Conservation (phyloP, 37 sponge, comb jelly and placozoan species). For the Mnemiopsis leidyi region DNA sequence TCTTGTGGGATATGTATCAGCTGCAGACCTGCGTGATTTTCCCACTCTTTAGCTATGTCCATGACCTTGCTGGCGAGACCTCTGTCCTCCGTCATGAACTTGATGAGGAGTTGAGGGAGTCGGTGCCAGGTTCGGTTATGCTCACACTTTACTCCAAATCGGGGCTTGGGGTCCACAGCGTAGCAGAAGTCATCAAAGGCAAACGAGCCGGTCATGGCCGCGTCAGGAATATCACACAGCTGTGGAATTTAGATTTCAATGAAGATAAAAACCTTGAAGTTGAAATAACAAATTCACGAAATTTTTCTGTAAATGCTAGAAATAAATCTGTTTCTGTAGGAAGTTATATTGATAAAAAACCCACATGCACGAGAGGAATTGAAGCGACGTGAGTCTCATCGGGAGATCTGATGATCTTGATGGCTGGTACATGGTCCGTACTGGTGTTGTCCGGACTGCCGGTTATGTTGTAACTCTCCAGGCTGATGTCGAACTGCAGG, state of each 20-base stretch:
- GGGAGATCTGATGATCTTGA: slow-evolving; percentile 52
- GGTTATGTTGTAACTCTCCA: slow-evolving; percentile 65
- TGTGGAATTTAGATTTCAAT: too few species aligned
- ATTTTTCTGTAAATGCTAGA: too few species aligned
- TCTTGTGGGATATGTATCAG: background rate
- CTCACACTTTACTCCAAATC: slow-evolving; percentile 2
- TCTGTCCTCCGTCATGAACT: slow-evolving; percentile 47
- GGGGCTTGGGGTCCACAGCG: slow-evolving; percentile 59
- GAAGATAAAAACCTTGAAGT: too few species aligned
- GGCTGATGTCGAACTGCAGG: slow-evolving; percentile 52
- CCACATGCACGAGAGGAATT: slow-evolving; percentile 43
- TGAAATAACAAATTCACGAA: too few species aligned
- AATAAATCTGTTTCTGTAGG: too few species aligned
- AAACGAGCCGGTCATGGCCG: slow-evolving; percentile 59
- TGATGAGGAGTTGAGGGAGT: slow-evolving; percentile 61
- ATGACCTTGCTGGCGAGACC: slow-evolving; percentile 61
- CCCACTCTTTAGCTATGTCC: slow-evolving; percentile 62
- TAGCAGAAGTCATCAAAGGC: slow-evolving; percentile 62
- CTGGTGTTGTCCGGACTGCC: background rate
- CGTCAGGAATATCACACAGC: slow-evolving; percentile 61
- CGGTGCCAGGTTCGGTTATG: slow-evolving; percentile 64
- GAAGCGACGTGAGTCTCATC: slow-evolving; percentile 49
- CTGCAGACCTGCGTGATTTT: slow-evolving; percentile 56
- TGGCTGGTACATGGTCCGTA: slow-evolving; percentile 22
- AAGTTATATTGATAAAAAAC: background rate